Percentiles rank a stretch among this genome's conserved stretches.
These are phyloP conservation scores for Mionectes macconnelli DNA, from an alignment of 2,113 vertebrate species.

Conservation along the genomic window DNA sequence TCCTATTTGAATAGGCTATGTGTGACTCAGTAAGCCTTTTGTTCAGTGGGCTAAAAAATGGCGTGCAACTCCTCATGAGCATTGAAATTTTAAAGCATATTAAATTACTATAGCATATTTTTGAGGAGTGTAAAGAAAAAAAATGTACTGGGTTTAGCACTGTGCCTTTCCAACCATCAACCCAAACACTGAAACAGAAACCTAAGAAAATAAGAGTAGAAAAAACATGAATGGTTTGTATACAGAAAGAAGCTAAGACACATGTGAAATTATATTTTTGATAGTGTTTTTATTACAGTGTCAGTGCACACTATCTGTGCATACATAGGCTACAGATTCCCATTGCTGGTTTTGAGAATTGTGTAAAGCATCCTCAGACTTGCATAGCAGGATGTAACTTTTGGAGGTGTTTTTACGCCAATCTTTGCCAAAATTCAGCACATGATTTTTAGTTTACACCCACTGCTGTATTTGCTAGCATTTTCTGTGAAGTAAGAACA, in stretches of 20 bases:
- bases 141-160: neutral
- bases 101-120: slow-evolving; percentile 40
- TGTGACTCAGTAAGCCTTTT: slow-evolving; percentile 69
- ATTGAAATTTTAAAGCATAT: slow-evolving; percentile 64
- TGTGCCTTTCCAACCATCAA: neutral
- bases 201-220: neutral
- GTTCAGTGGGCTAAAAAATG: slow-evolving; percentile 62
- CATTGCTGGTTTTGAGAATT: neutral
- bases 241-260: neutral
- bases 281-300: slow-evolving; percentile 1
- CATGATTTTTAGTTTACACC: slow-evolving; percentile 14
- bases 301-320: neutral
- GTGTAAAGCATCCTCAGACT: slow-evolving; percentile 16
- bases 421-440: slow-evolving; percentile 47
- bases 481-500: slow-evolving; percentile 10
- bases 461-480: slow-evolving; percentile 41
- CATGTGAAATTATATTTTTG: neutral
- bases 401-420: slow-evolving; percentile 23
- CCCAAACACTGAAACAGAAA: neutral
- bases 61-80: slow-evolving; percentile 45
- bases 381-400: slow-evolving; percentile 36
- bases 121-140: neutral
- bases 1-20: slow-evolving; percentile 62
- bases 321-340: neutral
- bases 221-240: neutral